Percentiles rank a stretch among this genome's conserved stretches.
Evolutionary conservation across 1,140 invertebrate species (phyloP).

Genomic region (Intoshia linei): DNA sequence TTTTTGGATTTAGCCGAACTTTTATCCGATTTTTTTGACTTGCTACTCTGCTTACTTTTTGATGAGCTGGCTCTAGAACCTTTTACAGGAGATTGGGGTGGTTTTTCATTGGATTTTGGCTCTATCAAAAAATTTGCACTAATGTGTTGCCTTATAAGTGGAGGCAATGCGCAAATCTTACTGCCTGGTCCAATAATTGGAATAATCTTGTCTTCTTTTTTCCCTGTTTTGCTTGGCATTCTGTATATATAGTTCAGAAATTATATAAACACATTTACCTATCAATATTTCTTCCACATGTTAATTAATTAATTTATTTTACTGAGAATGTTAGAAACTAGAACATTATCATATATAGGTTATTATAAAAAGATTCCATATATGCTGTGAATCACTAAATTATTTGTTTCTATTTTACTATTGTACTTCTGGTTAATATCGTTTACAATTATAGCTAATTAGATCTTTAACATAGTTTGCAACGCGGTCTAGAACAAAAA

Average conservation of each 20-base stretch:
- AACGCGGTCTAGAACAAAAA: too few species aligned
- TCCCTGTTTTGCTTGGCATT: constrained; percentile 7
- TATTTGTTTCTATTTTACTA: too few species aligned
- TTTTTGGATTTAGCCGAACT: too few species aligned
- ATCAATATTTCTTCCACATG: not conserved
- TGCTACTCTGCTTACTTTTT: too few species aligned
- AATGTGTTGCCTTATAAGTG: constrained; percentile 10
- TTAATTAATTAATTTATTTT: not conserved
- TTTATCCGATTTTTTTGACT: too few species aligned
- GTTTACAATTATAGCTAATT: too few species aligned
- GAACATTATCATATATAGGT: not conserved
- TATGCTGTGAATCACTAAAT: constrained; percentile 6
- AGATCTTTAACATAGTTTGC: too few species aligned
- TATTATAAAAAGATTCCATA: not conserved
- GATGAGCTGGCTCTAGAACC: too few species aligned
- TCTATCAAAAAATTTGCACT: too few species aligned
- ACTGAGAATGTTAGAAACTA: not conserved
- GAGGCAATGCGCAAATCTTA: constrained; percentile 13
- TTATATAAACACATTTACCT: not conserved
- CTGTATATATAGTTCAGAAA: not conserved
- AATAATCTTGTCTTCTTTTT: constrained; percentile 12
- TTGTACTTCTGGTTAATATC: too few species aligned
- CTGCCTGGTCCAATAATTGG: constrained; percentile 15
- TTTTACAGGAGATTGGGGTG: too few species aligned
- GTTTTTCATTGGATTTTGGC: too few species aligned